These are phyloP conservation scores for Ochotona curzoniae DNA, from an alignment of 2,113 vertebrate species.

Conservation along the genomic window DNA sequence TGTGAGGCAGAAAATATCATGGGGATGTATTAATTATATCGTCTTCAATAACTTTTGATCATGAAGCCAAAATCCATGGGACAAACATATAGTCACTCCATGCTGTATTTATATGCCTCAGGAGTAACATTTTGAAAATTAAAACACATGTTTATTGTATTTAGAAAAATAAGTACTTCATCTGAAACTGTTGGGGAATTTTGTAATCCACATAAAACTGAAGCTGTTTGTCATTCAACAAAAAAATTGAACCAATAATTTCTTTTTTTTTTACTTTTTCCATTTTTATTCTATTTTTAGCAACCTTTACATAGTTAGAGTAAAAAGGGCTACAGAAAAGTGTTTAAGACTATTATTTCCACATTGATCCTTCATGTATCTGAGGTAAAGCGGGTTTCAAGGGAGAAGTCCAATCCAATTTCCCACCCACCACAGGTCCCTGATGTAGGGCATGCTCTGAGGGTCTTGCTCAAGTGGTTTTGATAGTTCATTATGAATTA, in stretches of 20 bases:
- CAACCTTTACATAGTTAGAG: too few relatives aligned
- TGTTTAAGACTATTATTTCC: too few relatives aligned
- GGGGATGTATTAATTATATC: conserved; percentile 17
- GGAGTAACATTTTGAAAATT: conserved; percentile 38
- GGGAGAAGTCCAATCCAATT: too few relatives aligned
- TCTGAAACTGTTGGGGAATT: conserved; percentile 13
- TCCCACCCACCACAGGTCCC: too few relatives aligned
- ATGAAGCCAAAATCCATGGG: background rate
- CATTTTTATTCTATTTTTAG: too few relatives aligned
- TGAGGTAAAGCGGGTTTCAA: too few relatives aligned
- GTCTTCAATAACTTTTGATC: conserved; percentile 29
- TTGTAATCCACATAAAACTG: background rate
- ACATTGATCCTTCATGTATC: too few relatives aligned
- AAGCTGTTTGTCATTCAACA: conserved; percentile 4
- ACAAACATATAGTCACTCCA: background rate
- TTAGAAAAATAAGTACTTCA: background rate
- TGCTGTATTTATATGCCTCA: background rate
- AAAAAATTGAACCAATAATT: background rate
- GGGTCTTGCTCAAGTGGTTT: too few relatives aligned
- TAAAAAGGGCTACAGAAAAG: too few relatives aligned
- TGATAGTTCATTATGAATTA: too few relatives aligned
- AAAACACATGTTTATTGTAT: conserved; percentile 38
- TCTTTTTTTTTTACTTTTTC: conserved; percentile 3
- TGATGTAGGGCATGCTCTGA: too few relatives aligned
- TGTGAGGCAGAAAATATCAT: conserved; percentile 17